Base-by-base conservation (phyloP, 2,113 vertebrate species). In the Alaudala cheleensis region DNA sequence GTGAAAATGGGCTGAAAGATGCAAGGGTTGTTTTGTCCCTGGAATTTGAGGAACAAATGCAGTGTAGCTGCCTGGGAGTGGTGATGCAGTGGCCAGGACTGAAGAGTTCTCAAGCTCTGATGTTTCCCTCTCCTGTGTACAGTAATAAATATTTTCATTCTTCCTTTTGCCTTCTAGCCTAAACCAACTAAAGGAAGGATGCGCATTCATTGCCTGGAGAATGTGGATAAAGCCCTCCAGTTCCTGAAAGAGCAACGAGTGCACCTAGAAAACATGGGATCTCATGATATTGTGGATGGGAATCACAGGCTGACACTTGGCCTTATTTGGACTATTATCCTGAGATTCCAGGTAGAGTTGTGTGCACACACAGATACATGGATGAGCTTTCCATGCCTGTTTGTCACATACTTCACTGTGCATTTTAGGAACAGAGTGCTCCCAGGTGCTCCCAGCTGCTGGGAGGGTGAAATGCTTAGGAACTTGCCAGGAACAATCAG, bases 271-370 rank as follows among this genome's bases (percentile, higher is more conserved):
- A 99, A 99, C 98, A 99, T 99, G 99, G 99, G 99, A 12, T 99
- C 98, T 39, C 99, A 99, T 10, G 99, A 99, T 97, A 99, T 99
- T 12, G 99, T 99, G 51, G 99, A 99, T 77, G 99, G 99, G 67
- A 99, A 99, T 98, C 99, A 99, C 97, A 98, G 99, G 6, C 98
- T 99, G 88, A 99, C 98, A 0, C 98, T 99, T 26, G 99, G 99
- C 78, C 99, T 99, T 87, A 99, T 99, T 95, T 99, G 99, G 99
- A 99, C 99, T 94, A 99, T 99, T 97, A 99, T 99, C 95, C 98
- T 99, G 90, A 97, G 99, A 91, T 99, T 99, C 98, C 99, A 99
- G 99, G 99, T 99, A 93, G 91, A 65, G 37, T 50, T n/a, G 29
- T 54, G 5, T 23, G 15, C 15, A 4, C 17, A 12, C 28, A 49